Conservation (phyloP, 2,888 invertebrate genomes). For the Unio delphinus region DNA sequence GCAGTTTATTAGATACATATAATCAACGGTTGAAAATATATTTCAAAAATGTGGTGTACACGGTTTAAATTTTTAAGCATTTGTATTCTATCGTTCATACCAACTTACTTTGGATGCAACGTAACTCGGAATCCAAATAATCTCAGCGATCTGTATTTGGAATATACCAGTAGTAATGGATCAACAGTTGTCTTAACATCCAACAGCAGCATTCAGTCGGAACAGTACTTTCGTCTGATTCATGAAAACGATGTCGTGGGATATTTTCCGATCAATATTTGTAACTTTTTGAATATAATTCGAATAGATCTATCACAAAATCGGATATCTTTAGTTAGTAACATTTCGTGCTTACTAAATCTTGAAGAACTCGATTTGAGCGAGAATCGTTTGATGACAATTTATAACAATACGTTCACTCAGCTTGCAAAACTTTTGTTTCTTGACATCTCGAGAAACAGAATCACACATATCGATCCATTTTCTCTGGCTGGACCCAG, state of each 20-base stretch:
- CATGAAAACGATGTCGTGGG: constrained; percentile 1
- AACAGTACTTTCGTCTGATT: too few relatives aligned
- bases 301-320: constrained; percentile 9
- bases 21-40: too few relatives aligned
- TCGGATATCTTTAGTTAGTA: constrained; percentile 1
- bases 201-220: too few relatives aligned
- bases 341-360: constrained; percentile 6
- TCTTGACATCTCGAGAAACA: constrained; percentile 4
- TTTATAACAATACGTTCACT: constrained; percentile 5
- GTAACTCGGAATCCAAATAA: too few relatives aligned
- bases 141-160: too few relatives aligned
- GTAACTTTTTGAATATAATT: constrained; percentile 8
- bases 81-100: too few relatives aligned
- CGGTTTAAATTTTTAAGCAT: too few relatives aligned
- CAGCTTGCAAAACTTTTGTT: constrained; percentile 3
- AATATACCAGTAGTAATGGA: too few relatives aligned
- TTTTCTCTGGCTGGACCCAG: constrained; percentile 1
- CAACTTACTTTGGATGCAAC: too few relatives aligned
- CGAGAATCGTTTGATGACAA: constrained; percentile 3
- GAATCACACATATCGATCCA: constrained; percentile 3
- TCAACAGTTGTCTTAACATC: too few relatives aligned
- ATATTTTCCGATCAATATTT: constrained; percentile 9
- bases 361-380: constrained; percentile 5
- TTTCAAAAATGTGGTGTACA: too few relatives aligned
- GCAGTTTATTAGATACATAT: too few relatives aligned